phyloP scores from a whole-genome alignment of 2,888 invertebrate species.

The Argyra leucocephala region DNA sequence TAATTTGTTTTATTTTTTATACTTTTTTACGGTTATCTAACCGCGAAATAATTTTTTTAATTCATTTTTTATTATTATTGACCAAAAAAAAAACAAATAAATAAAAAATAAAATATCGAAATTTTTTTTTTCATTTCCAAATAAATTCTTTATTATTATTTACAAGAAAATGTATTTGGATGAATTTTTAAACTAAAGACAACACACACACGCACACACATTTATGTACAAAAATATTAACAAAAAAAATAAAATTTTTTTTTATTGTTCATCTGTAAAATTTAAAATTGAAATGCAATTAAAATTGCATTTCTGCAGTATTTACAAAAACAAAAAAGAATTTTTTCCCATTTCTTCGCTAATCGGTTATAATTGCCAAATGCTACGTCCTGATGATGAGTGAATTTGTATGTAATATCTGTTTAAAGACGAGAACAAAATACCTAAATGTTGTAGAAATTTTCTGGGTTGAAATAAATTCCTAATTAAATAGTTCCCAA shows the following conservation, averaged over 20 bases:
- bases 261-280: constrained; percentile 1
- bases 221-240: too few relatives aligned
- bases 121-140: neutral
- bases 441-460: too few relatives aligned
- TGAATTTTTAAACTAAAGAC: too few relatives aligned
- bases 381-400: neutral
- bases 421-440: too few relatives aligned
- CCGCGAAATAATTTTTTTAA: neutral
- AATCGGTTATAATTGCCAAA: constrained; percentile 6
- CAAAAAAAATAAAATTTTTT: neutral
- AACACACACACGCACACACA: neutral
- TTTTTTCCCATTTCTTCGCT: neutral
- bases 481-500: too few relatives aligned
- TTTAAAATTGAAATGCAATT: neutral
- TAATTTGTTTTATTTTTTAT: neutral
- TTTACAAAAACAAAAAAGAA: neutral
- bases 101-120: neutral
- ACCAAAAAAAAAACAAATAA: neutral
- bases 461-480: too few relatives aligned
- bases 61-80: constrained; percentile 1
- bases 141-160: neutral
- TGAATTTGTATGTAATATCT: neutral
- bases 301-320: neutral
- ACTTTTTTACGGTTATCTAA: neutral
- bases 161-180: neutral